Base-by-base conservation (phyloP, 2,797 vertebrate species). In the Dendrocincla tyrannina region DNA sequence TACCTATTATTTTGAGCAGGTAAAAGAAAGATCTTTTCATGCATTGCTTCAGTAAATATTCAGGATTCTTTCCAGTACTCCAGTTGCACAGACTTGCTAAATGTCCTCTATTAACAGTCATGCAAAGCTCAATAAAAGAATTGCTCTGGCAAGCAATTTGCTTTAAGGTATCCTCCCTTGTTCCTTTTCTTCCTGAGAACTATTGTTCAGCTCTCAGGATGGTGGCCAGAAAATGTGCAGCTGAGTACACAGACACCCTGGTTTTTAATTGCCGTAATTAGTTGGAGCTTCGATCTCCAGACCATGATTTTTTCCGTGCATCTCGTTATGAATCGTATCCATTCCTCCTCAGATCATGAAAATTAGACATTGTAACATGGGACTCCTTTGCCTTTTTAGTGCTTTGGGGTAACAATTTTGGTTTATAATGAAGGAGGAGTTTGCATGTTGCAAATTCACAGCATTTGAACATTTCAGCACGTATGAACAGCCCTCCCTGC, bases 1-100 rank as follows among this genome's bases (percentile, higher is more conserved):
- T 85, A 60, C 44, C 77, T 68, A 66, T 84, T 91, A 85, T 89
- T 93, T 77, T 85, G 69, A 86, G 83, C 62, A 92, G 77, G 88
- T 89, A 76, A 84, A 95, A 91, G 85, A 82, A 91, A 93, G 46
- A 89, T 93, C 60, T 92, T 88, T 89, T 78, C 50, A 49, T 37
- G 44, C 69, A 55, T 62, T 73, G 53, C 47, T 91, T 64, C 86
- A 81, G 87, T 85, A 91, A 89, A 81, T 59, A 58, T 69, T 86
- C 66, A 64, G 47, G 67, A 68, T 90, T 84, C 64, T 63, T 80
- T 67, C 49, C 79, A 41, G 60, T 60, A 27, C 53, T 91, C 49
- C 60, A 74, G 8, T 44, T 59, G 46, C 39, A 42, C 17, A 47
- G 53, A 37, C 50, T 89, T 84, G 56, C 58, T 92, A 75, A 87